Percentiles rank a stretch among this genome's conserved stretches.
Conservation (phyloP, 2,888 invertebrate genomes). For the Gandaritis pyraliata region DNA sequence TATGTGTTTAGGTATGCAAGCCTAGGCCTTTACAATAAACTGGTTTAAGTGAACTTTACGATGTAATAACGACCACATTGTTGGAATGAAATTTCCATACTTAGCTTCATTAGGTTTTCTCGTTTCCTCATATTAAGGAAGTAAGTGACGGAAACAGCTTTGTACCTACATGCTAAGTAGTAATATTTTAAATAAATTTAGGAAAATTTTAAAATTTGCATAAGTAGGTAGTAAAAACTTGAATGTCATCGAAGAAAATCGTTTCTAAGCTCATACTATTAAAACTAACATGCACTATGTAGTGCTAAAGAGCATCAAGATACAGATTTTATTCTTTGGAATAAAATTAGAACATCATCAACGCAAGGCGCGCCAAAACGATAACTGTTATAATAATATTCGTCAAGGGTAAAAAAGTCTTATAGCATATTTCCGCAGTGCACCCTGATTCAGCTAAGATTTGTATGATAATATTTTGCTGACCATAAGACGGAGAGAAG, state of each 20-base stretch:
- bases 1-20: constrained; percentile 28
- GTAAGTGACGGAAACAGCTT: background rate
- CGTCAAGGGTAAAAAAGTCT: background rate
- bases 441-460: constrained; percentile 39
- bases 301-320: too few species aligned
- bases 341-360: too few species aligned
- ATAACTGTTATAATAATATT: too few species aligned
- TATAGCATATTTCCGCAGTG: constrained; percentile 15
- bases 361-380: too few species aligned
- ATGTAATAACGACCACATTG: constrained; percentile 68
- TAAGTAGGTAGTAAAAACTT: too few species aligned
- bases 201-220: too few species aligned
- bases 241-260: too few species aligned
- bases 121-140: constrained; percentile 16
- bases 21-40: constrained; percentile 54
- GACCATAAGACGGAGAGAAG: constrained; percentile 61
- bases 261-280: too few species aligned
- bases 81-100: constrained; percentile 61
- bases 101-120: constrained; percentile 39
- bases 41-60: constrained; percentile 75
- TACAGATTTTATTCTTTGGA: too few species aligned
- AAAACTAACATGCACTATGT: too few species aligned
- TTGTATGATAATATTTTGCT: constrained; percentile 68
- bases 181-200: too few species aligned
- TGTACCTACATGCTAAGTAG: background rate